phyloP scores from a whole-genome alignment of 1,140 invertebrate genomes.

The Musca vetustissima region DNA sequence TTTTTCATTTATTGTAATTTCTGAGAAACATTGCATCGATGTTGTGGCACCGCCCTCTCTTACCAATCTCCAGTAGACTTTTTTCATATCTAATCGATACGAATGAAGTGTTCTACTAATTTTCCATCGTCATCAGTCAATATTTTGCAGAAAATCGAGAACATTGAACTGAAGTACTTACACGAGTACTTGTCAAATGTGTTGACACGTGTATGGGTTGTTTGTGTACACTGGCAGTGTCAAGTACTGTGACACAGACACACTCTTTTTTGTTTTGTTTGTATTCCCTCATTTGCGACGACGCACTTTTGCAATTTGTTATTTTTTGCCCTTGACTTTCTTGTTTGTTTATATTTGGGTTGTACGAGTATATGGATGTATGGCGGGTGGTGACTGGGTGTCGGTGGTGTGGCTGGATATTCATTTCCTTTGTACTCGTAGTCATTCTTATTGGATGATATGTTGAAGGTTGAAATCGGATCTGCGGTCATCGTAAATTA shows the following conservation, averaged over 20 bases:
- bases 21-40: too few relatives aligned
- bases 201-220: background rate
- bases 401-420: background rate
- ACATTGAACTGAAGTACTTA: background rate
- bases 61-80: too few relatives aligned
- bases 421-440: background rate
- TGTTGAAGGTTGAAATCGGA: background rate
- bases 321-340: constrained; percentile 12
- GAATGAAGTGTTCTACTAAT: too few relatives aligned
- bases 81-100: too few relatives aligned
- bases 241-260: background rate
- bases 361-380: too few relatives aligned
- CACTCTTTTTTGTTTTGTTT: background rate
- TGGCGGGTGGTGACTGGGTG: too few relatives aligned
- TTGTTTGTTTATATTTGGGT: background rate
- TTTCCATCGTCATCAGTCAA: too few relatives aligned
- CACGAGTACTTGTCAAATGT: background rate
- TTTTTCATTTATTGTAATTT: too few relatives aligned
- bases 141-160: too few relatives aligned
- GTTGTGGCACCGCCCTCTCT: too few relatives aligned
- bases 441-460: background rate
- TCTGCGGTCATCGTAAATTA: constrained; percentile 18
- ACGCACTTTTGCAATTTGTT: constrained; percentile 5
- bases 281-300: too few relatives aligned
- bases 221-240: background rate